phyloP scores from a whole-genome alignment of 2,797 vertebrate species.

The Sylvia borin region DNA sequence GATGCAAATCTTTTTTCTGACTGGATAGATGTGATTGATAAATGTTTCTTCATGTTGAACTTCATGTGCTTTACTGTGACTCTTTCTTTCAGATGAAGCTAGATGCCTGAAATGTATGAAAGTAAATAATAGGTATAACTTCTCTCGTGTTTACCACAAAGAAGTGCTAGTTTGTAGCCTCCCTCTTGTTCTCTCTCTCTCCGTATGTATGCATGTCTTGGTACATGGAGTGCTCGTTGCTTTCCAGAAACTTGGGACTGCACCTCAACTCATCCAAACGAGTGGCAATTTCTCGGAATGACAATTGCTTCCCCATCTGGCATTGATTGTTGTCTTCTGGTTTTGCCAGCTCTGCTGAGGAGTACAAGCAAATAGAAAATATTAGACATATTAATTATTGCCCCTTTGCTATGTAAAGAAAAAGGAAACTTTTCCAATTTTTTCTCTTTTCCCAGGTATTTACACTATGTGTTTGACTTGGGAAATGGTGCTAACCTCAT shows the following conservation, averaged over 20 bases:
- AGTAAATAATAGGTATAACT: slow-evolving; percentile 39
- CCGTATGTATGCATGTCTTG: neutral
- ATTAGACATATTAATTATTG: neutral
- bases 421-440: slow-evolving; percentile 60
- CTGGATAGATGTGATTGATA: neutral
- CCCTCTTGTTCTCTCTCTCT: neutral
- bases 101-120: slow-evolving; percentile 32
- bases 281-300: neutral
- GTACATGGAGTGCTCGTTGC: neutral
- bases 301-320: neutral
- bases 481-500: slow-evolving; percentile 96
- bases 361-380: neutral
- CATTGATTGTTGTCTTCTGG: neutral
- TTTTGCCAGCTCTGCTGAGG: neutral
- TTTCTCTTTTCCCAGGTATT: slow-evolving; percentile 80
- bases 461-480: slow-evolving; percentile 96
- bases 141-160: neutral
- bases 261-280: neutral
- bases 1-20: neutral
- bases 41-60: neutral
- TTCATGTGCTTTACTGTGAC: slow-evolving; percentile 31
- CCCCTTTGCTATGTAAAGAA: slow-evolving; percentile 17
- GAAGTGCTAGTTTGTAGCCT: slow-evolving; percentile 19
- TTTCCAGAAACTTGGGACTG: slow-evolving; percentile 7
- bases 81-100: slow-evolving; percentile 57